Percentiles rank a stretch among this genome's conserved stretches.
phyloP scores from a whole-genome alignment of 1,140 invertebrate species.

The Macrobrachium nipponense region DNA sequence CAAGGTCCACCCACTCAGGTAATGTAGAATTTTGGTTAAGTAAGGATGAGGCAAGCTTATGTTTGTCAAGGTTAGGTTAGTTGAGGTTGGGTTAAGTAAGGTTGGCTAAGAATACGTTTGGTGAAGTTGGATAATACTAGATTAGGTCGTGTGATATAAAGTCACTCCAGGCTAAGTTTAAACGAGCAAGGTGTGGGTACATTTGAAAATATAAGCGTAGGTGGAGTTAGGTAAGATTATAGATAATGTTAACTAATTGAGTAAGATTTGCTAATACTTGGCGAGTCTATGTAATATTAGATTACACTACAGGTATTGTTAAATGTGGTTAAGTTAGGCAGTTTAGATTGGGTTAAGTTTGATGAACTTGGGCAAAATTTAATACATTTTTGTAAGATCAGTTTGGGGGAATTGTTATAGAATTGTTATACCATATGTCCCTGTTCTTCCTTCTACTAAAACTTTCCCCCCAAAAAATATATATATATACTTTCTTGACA shows the following conservation, averaged over 20 bases:
- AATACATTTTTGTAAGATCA: neutral
- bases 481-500: too few relatives aligned
- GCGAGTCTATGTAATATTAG: slow-evolving; percentile 7
- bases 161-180: neutral
- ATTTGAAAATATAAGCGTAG: neutral
- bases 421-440: too few relatives aligned
- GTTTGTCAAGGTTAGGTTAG: neutral
- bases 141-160: neutral
- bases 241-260: too few relatives aligned
- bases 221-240: slow-evolving; percentile 10
- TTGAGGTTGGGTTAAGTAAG: neutral
- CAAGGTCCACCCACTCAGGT: neutral
- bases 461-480: too few relatives aligned
- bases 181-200: too few relatives aligned
- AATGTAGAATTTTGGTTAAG: neutral
- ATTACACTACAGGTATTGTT: neutral
- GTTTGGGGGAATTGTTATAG: neutral
- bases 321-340: too few relatives aligned
- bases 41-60: neutral
- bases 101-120: neutral
- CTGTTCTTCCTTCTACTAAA: too few relatives aligned
- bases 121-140: neutral
- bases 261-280: neutral
- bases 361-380: neutral
- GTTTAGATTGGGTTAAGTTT: neutral